phyloP scores from a whole-genome alignment of 2,888 invertebrate genomes.

The Empis stercorea region DNA sequence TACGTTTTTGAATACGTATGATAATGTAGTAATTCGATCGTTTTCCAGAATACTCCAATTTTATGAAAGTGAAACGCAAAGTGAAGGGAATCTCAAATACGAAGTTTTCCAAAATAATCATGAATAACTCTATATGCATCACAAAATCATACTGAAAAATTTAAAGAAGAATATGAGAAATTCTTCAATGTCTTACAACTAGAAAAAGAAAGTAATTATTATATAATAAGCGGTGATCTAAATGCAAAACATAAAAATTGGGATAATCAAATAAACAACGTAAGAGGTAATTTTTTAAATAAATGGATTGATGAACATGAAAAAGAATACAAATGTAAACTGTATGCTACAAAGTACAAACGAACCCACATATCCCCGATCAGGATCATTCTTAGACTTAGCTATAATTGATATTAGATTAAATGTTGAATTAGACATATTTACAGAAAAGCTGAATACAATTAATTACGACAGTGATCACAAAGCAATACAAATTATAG shows the following conservation, averaged over 20 bases:
- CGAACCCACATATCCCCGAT: neutral
- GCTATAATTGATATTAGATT: neutral
- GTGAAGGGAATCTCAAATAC: too few species aligned
- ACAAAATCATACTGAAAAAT: neutral
- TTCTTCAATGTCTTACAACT: slow-evolving; percentile 3
- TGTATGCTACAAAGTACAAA: neutral
- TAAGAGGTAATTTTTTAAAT: slow-evolving; percentile 1
- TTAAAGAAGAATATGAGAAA: neutral
- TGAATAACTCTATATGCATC: neutral
- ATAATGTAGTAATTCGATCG: too few species aligned
- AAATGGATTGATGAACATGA: too few species aligned
- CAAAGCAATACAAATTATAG: too few species aligned
- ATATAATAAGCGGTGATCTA: slow-evolving; percentile 4
- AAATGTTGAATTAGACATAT: neutral
- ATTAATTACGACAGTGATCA: too few species aligned
- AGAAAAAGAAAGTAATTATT: slow-evolving; percentile 1
- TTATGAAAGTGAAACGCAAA: too few species aligned
- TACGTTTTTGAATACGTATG: too few species aligned
- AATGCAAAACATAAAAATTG: slow-evolving; percentile 4
- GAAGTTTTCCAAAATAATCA: too few species aligned
- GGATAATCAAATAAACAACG: slow-evolving; percentile 2
- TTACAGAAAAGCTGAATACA: too few species aligned
- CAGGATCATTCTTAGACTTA: slow-evolving; percentile 1
- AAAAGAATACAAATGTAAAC: too few species aligned
- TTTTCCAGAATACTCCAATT: too few species aligned